Base-by-base conservation (phyloP, 2,797 vertebrate genomes). In the Chelidonichthys spinosus region DNA sequence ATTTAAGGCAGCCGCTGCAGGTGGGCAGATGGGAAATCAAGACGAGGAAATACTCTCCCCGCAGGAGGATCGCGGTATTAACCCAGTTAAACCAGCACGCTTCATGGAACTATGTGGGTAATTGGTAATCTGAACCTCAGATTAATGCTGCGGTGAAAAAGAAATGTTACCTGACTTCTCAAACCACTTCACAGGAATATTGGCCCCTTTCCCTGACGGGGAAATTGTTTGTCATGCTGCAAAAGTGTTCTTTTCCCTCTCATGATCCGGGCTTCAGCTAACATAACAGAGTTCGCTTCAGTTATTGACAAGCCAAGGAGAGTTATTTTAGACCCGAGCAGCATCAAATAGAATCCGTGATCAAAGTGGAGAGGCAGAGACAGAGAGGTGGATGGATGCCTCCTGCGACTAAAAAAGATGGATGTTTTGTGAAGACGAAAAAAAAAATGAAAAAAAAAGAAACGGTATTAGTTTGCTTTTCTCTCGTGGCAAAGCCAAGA, bases 271-370 rank as follows among this genome's bases (percentile, higher is more conserved):
- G 85, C 87, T 71, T 54, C 63, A 84, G 90, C 87, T 82, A 91
- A 88, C 82, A 76, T 77, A 91, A 89, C 91, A 82, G 83, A 87
- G 89, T 90, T 88, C 83, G 87, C 83, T 84, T 72, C 76, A 76
- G 87, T 86, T 92, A 92, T 92, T 87, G 90, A 94, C 90, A 86
- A 91, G 86, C 84, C 84, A 78, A 69, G 81, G 74, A 84, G 82
- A 90, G 91, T 85, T 90, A 91, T 93, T 94, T 92, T 90, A 91
- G 87, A 90, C 72, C 82, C 66, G n/a, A 85, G 86, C 78, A 73
- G 87, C 87, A 92, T 94, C 92, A 95, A 94, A 94, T 92, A 80
- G 92, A 93, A 93, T 94, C 76, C 47, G 86, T 92, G 89, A 93
- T 95, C 90, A 95, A 94, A 94, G 93, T 76, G 64, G 84, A 86